Conservation (phyloP, 92 coral and sea anemone genomes). For the Phenganax subtilis region DNA sequence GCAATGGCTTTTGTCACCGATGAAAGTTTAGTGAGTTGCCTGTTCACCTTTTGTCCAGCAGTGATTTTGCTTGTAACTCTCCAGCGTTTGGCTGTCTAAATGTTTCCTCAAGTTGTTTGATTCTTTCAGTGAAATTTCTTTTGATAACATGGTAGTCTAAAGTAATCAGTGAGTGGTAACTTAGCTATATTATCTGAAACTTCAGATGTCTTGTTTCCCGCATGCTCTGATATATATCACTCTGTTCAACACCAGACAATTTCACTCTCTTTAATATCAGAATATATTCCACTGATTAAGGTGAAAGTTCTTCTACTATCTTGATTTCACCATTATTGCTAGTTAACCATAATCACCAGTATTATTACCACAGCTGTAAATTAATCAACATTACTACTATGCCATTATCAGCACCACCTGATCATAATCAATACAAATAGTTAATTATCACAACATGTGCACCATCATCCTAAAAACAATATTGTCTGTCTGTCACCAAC, state of each 20-base stretch:
- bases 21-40: not conserved
- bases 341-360: too few species aligned
- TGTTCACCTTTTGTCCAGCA: constrained; percentile 70
- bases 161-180: not conserved
- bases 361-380: too few species aligned
- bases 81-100: constrained; percentile 94
- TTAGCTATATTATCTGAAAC: not conserved
- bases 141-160: constrained; percentile 61
- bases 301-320: too few species aligned
- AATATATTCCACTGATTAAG: too few species aligned
- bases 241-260: too few species aligned
- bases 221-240: too few species aligned
- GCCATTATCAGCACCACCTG: not conserved
- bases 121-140: constrained; percentile 65
- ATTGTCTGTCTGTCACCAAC: not conserved
- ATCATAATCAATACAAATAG: not conserved
- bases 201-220: not conserved
- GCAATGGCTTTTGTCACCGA: too few species aligned
- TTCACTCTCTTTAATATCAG: too few species aligned
- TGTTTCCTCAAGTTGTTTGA: constrained; percentile 56
- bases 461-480: not conserved
- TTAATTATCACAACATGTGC: not conserved
- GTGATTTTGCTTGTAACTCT: constrained; percentile 70
- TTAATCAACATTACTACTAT: too few species aligned
- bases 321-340: too few species aligned